A percentile compares a stretch with the other conserved stretches of the same genome.
phyloP scores from a whole-genome alignment of 2,113 vertebrate species.

The Oceanodroma tethys region DNA sequence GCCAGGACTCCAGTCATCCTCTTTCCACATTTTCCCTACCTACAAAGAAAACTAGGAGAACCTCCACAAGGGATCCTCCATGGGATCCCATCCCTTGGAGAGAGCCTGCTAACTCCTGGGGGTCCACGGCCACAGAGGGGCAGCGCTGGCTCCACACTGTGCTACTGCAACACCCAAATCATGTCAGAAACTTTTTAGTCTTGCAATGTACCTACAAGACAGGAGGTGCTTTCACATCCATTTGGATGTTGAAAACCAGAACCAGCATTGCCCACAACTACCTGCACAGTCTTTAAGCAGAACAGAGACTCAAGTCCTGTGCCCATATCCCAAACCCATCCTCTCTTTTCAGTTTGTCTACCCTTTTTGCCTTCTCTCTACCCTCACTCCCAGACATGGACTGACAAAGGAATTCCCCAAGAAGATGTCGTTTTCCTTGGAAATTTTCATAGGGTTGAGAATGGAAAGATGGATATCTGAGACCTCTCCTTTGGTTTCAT shows the following conservation, averaged over 20 bases:
- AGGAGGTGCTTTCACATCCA: background rate
- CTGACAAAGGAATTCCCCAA: background rate
- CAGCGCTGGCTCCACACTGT: background rate
- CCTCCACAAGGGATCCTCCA: background rate
- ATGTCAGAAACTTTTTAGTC: background rate
- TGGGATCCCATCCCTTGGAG: background rate
- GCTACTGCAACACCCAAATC: background rate
- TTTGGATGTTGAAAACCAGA: background rate
- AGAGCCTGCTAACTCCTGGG: background rate
- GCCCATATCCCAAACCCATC: background rate
- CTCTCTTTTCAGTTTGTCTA: background rate
- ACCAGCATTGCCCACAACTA: background rate
- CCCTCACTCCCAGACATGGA: accelerated
- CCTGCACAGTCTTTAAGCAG: background rate
- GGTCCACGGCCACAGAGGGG: accelerated
- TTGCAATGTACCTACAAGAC: background rate
- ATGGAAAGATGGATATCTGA: background rate
- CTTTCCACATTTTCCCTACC: background rate
- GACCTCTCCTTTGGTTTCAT: background rate
- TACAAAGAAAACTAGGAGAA: background rate
- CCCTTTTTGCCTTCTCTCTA: background rate
- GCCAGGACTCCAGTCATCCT: background rate
- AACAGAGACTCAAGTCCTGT: background rate
- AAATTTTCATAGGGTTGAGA: background rate
- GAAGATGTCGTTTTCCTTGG: background rate